phyloP scores from a whole-genome alignment of 2,888 invertebrate species.

The Phalera bucephala region DNA sequence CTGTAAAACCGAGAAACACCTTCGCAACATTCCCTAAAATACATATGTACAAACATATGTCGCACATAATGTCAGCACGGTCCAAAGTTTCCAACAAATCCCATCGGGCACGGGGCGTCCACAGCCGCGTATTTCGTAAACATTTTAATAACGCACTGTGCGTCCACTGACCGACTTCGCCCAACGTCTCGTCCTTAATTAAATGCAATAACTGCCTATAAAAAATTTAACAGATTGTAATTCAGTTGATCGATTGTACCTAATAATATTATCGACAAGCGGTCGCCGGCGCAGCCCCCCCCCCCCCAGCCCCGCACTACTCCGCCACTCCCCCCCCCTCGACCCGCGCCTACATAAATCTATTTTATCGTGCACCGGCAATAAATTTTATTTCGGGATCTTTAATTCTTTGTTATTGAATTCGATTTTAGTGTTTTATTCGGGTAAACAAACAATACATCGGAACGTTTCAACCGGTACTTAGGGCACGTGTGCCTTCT shows the following conservation, averaged over 20 bases:
- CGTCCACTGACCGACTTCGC: constrained; percentile 16
- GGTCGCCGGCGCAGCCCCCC: constrained; percentile 39
- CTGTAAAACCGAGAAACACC: not conserved
- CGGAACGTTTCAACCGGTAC: constrained; percentile 71
- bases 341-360: constrained; percentile 73
- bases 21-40: too few relatives aligned
- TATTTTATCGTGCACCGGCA: constrained; percentile 81
- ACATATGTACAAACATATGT: too few relatives aligned
- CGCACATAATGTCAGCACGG: not conserved
- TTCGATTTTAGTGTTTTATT: constrained; percentile 83
- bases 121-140: constrained; percentile 1
- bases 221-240: constrained; percentile 42
- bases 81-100: not conserved
- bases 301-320: constrained; percentile 24
- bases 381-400: constrained; percentile 83
- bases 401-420: constrained; percentile 84
- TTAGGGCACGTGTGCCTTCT: constrained; percentile 72
- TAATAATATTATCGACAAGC: constrained; percentile 68
- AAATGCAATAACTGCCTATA: constrained; percentile 43
- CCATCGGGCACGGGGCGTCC: too few relatives aligned
- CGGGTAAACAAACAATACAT: constrained; percentile 82
- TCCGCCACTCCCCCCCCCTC: constrained; percentile 27
- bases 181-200: constrained; percentile 25
- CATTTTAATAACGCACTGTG: not conserved
- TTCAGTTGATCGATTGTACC: constrained; percentile 59